Conservation (phyloP, 2,113 vertebrate genomes). For the Azemiops feae region DNA sequence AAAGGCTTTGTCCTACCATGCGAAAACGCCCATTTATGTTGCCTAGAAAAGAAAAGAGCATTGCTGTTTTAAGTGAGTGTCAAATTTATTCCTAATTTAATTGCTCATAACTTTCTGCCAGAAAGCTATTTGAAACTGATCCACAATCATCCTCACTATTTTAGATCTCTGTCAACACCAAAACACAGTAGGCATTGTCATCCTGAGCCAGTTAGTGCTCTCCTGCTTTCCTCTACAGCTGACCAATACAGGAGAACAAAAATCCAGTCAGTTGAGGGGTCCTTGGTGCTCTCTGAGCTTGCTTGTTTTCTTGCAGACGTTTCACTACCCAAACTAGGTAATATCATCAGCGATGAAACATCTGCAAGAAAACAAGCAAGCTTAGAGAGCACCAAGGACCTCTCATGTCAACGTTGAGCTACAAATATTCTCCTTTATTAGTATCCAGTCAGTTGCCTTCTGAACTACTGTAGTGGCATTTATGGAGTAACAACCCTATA, state of each 20-base stretch:
- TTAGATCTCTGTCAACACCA: not conserved
- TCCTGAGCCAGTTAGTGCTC: not conserved
- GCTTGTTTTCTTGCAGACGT: too few relatives aligned
- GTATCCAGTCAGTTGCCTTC: not conserved
- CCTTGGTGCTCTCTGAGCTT: too few relatives aligned
- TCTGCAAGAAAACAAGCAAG: too few relatives aligned
- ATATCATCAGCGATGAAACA: too few relatives aligned
- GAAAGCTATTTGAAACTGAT: not conserved
- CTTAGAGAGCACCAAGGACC: too few relatives aligned
- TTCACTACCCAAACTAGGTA: too few relatives aligned
- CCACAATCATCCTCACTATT: not conserved
- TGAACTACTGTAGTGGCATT: not conserved
- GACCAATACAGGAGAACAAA: not conserved
- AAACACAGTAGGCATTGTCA: not conserved
- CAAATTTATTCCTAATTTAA: not conserved
- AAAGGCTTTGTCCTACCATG: conserved; percentile 50
- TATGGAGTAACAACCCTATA: not conserved
- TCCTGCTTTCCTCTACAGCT: not conserved
- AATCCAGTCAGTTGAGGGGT: not conserved
- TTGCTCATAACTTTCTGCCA: not conserved
- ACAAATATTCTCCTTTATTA: too few relatives aligned
- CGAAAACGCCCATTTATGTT: conserved; percentile 61
- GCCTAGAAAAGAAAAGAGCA: conserved; percentile 52
- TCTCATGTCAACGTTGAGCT: too few relatives aligned
- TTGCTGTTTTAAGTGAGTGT: not conserved